phyloP scores from a whole-genome alignment of 2,888 invertebrate species.

The Sepioteuthis lessoniana region DNA sequence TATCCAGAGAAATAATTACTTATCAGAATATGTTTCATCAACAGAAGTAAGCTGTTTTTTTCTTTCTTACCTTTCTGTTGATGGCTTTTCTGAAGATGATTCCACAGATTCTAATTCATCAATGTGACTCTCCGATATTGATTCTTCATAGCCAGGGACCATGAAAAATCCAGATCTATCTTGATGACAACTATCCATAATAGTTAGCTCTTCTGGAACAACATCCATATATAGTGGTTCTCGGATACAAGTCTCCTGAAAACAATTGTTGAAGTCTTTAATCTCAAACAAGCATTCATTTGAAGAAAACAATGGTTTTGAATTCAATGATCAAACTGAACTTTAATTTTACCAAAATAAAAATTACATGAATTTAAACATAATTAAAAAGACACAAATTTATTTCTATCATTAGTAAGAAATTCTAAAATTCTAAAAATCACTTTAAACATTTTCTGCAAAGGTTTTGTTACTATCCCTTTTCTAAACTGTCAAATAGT shows the following conservation, averaged over 20 bases:
- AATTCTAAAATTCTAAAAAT: no score
- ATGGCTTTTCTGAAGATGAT: background rate
- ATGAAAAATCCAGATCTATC: background rate
- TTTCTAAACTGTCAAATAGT: no score
- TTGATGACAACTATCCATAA: slow-evolving; percentile 34
- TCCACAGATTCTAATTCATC: background rate
- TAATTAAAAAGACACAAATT: no score
- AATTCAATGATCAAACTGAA: no score
- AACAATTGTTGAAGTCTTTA: background rate
- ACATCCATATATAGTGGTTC: background rate
- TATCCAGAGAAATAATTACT: no score
- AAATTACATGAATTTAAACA: no score
- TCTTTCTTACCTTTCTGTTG: background rate
- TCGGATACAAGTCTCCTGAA: slow-evolving; percentile 37
- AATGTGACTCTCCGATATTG: background rate
- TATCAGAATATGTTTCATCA: no score
- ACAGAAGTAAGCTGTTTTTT: background rate
- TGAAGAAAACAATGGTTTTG: background rate
- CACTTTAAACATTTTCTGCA: no score
- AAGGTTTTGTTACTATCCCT: no score
- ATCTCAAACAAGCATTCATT: background rate
- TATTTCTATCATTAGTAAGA: no score
- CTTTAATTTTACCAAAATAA: no score
- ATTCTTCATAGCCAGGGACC: slow-evolving; percentile 8
- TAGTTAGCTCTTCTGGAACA: background rate